Evolutionary conservation across 1,140 invertebrate genomes (phyloP), one percentile per base, ranked within the genome.

Genomic region (Anoplophora glabripennis): DNA sequence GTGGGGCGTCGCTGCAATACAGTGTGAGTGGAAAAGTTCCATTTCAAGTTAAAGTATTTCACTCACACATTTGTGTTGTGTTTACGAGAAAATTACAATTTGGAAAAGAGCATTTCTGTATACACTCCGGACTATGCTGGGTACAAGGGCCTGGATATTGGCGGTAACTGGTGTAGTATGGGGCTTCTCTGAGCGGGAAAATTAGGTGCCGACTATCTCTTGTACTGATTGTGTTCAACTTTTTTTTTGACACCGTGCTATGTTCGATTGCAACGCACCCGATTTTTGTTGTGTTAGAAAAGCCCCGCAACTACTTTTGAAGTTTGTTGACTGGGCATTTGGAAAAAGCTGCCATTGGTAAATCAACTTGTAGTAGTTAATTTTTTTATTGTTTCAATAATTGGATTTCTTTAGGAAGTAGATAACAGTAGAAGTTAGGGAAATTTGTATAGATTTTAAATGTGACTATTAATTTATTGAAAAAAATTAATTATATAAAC

Each of bases 31-130:
- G 63, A 66, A 68, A 65, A 55, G 63, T 64, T 71, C 60, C 46
- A 59, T 66, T 65, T 63, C 63, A 71, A 66, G 65, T 63, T 66
- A 2, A 28, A 67, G 61, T 64, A 69, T 71, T 71, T 68, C 65
- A 58, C 71, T 67, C 64, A 71, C 75, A 76, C 75, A 67, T 84
- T 28, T 84, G 83, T 84, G 83, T 83, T 84, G 83, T 84, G 83
- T 84, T 84, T 84, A 80, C 77, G 79, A 80, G 83, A 83, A 84
- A 81, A 78, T 80, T 77, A 72, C 64, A 71, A 75, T 72, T 78
- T 80, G 81, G 82, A 83, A 84, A 84, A 84, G 82, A 84, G 82
- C 82, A 81, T 83, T 84, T 83, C 79, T 79, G 81, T 83, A 83
- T 83, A 82, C 82, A 84, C 83, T 83, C 82, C 83, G 82, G 79